phyloP scores from a whole-genome alignment of 2,113 vertebrate genomes.

The Elaphurus davidianus region DNA sequence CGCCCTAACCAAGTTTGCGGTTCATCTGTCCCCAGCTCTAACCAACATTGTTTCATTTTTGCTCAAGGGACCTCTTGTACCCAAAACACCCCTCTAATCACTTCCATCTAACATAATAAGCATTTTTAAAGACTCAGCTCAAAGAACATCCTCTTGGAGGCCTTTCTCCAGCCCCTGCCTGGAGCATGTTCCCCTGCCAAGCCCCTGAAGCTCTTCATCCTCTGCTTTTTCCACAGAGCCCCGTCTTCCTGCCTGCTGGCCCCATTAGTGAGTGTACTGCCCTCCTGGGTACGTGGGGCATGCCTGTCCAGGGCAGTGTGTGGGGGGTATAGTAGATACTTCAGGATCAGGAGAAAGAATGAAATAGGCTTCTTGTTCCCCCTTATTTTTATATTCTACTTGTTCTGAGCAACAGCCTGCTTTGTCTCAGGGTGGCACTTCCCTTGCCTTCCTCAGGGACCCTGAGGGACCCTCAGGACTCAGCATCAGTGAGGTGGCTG shows the following conservation, averaged over 20 bases:
- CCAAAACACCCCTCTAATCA: neutral
- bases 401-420: neutral
- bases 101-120: neutral
- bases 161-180: neutral
- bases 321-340: rapidly evolving
- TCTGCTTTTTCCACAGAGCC: neutral
- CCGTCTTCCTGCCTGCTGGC: neutral
- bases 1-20: neutral
- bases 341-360: neutral
- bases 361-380: neutral
- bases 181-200: neutral
- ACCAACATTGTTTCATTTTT: neutral
- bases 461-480: neutral
- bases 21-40: neutral
- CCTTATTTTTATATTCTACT: neutral
- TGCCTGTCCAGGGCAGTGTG: too few relatives aligned
- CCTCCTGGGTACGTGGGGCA: rapidly evolving
- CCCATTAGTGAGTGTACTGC: neutral
- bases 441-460: neutral
- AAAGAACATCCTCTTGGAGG: neutral
- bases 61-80: neutral
- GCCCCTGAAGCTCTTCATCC: neutral
- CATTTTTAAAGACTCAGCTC: neutral
- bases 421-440: neutral
- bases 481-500: neutral